These are phyloP conservation scores for Oscarella lobularis DNA, from an alignment of 37 sponge, comb jelly and placozoan species.

Conservation along the genomic window DNA sequence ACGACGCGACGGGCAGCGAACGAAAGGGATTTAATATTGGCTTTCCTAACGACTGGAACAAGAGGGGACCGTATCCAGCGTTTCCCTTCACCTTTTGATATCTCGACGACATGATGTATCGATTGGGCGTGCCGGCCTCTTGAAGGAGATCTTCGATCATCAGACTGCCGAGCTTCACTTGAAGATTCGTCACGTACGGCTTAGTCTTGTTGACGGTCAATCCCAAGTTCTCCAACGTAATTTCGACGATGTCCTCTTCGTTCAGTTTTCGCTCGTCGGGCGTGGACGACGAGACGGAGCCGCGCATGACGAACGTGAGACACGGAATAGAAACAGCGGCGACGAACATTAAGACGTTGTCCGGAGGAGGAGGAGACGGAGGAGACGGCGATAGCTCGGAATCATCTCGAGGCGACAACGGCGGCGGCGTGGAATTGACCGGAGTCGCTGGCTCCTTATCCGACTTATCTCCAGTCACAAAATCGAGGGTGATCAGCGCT, in stretches of 20 bases:
- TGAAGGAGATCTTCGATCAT: constrained; percentile 73
- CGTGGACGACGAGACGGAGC: neutral
- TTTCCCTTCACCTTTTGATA: neutral
- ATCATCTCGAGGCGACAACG: neutral
- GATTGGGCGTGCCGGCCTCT: constrained; percentile 46
- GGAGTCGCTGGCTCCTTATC: neutral
- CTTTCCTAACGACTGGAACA: neutral
- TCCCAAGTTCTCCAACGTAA: constrained; percentile 48
- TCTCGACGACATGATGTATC: constrained; percentile 41
- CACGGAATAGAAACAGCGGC: constrained; percentile 46
- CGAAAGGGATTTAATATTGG: neutral
- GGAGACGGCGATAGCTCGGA: neutral
- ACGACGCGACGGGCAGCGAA: neutral
- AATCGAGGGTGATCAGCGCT: neutral
- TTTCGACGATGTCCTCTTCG: constrained; percentile 32
- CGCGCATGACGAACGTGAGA: constrained; percentile 18
- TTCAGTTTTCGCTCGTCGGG: constrained; percentile 13
- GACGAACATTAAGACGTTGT: constrained; percentile 12
- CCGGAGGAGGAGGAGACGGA: neutral
- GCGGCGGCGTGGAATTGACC: neutral
- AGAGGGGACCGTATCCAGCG: neutral
- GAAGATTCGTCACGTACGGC: constrained; percentile 23
- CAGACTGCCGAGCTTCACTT: constrained; percentile 56
- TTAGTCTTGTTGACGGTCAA: constrained; percentile 12
- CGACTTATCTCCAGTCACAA: neutral